phyloP scores from a whole-genome alignment of 2,888 invertebrate species.

The Tortricodes alternella region DNA sequence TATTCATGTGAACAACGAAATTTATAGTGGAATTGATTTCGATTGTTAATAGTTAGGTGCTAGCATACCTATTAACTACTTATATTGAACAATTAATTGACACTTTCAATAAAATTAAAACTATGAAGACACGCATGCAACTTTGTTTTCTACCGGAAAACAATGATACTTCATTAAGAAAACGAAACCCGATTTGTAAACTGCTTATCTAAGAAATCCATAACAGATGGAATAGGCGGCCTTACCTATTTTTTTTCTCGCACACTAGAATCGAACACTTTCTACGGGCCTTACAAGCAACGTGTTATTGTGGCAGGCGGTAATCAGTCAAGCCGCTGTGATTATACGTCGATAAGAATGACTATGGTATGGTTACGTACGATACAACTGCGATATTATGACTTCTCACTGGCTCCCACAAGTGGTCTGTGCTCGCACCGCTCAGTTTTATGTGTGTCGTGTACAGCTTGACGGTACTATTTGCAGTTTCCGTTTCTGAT shows the following conservation, averaged over 20 bases:
- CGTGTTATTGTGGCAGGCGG: slow-evolving; percentile 43
- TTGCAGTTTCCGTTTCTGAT: slow-evolving; percentile 11
- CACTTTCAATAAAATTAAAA: background rate
- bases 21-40: slow-evolving; percentile 2
- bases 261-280: slow-evolving; percentile 33
- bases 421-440: too few species aligned
- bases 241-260: slow-evolving; percentile 37
- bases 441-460: background rate
- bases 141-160: background rate
- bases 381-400: slow-evolving; percentile 3
- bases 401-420: background rate
- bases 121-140: background rate
- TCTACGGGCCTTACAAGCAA: slow-evolving; percentile 40
- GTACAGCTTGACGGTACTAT: background rate
- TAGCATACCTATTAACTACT: too few species aligned
- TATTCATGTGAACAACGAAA: background rate
- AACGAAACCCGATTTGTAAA: slow-evolving; percentile 9
- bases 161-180: background rate
- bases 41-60: background rate
- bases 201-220: slow-evolving; percentile 17
- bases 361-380: slow-evolving; percentile 11
- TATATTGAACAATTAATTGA: background rate
- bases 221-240: slow-evolving; percentile 21
- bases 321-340: slow-evolving; percentile 45
- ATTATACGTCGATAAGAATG: slow-evolving; percentile 37